These are phyloP conservation scores for Cyprinus carpio DNA, from an alignment of 2,113 vertebrate species.

Conservation along the genomic window DNA sequence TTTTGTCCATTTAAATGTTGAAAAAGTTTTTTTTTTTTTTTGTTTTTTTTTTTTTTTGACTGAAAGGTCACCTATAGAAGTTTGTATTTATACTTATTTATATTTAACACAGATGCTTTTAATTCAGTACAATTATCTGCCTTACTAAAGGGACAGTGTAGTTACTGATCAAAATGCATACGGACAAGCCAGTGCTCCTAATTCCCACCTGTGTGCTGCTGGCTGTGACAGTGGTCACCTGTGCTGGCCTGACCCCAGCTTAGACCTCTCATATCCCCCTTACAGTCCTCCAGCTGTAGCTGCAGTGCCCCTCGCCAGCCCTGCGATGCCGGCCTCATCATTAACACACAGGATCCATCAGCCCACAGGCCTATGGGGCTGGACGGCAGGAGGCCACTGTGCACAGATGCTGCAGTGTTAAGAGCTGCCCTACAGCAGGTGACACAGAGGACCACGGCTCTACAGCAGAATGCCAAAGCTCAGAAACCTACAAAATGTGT, in stretches of 20 bases:
- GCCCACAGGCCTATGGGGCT: constrained; percentile 10
- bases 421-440: constrained; percentile 26
- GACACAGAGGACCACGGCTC: neutral
- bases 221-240: constrained; percentile 52
- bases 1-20: no score
- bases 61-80: no score
- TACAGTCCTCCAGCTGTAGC: constrained; percentile 57
- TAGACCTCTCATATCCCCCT: constrained; percentile 44
- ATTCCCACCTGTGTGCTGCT: constrained; percentile 15
- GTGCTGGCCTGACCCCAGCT: constrained; percentile 53
- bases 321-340: constrained; percentile 51
- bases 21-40: no score
- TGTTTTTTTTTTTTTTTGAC: no score
- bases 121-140: neutral
- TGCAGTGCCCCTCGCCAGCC: constrained; percentile 31
- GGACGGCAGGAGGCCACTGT: constrained; percentile 37
- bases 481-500: constrained; percentile 29
- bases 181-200: neutral
- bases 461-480: neutral
- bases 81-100: no score
- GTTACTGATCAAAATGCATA: constrained; percentile 36
- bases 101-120: no score
- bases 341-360: constrained; percentile 58
- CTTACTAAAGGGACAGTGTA: neutral
- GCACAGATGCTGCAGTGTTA: constrained; percentile 50